Base-by-base conservation (phyloP, 1,140 invertebrate species). In the Bombus sibiricus region DNA sequence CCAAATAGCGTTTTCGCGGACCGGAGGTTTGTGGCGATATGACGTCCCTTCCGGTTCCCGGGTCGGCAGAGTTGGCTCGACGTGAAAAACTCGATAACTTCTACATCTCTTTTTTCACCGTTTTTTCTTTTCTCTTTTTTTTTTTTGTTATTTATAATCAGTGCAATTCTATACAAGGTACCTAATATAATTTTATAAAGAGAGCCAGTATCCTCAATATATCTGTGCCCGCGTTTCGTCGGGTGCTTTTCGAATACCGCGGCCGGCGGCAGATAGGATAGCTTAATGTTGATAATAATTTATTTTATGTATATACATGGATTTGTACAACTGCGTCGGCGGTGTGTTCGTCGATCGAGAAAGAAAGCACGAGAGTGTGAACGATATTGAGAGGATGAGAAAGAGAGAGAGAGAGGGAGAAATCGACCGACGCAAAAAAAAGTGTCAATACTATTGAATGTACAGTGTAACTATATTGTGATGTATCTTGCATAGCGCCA, bases 391-490 rank as follows among this genome's bases (percentile, higher is more conserved):
- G 3, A 72, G 34, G 22, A 39, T n/a, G 53, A 68, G 72, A 39
- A 43, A 79, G 78, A 66, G 62, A 78, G 47, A 10, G 34, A 34
- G 34, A 34, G 28, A 25, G 13, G 85, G 69, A 89, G 32, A 71
- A 62, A 59, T 39, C 81, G 76, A 57, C 72, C 86, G 89, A 90
- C 91, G 89, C 90, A 83, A 89, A 88, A 28, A 32, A 57, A 72
- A 77, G 78, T 92, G 91, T 93, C 88, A 92, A 94, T 92, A 93
- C 92, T 90, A 95, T 94, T 80, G 66, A 94, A 93, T 95, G 94
- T 95, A 95, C 94, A 95, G 94, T 95, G 94, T 95, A 95, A 95
- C 91, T 95, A 95, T 95, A 95, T 94, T 95, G 94, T 95, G 94
- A 95, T 95, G 94, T 94, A 94, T 93, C 92, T 78, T 94, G 92